phyloP scores from a whole-genome alignment of 2,797 vertebrate species.

The Onychomys leucogaster region DNA sequence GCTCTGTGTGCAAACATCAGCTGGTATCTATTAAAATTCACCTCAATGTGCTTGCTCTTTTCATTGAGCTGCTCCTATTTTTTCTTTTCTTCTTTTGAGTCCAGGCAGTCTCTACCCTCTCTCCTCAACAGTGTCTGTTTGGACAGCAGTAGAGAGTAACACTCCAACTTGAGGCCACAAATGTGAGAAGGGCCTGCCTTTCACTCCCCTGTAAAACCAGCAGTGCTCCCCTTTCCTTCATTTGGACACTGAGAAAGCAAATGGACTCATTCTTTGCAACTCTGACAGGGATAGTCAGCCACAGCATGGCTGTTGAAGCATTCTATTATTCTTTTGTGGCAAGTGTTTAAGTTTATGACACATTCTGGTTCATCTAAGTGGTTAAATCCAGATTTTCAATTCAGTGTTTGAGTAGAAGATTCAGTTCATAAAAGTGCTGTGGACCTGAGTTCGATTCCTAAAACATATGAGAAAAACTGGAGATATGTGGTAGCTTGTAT shows the following conservation, averaged over 20 bases:
- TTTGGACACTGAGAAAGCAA: not conserved
- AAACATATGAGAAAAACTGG: not conserved
- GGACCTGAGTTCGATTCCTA: not conserved
- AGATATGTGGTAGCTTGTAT: not conserved
- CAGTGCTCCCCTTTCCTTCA: not conserved
- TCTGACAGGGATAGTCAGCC: not conserved
- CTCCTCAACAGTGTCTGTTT: not conserved
- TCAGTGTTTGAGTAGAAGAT: not conserved
- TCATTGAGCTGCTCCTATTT: not conserved
- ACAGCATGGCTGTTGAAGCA: not conserved
- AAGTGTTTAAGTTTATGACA: not conserved
- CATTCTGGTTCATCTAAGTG: not conserved
- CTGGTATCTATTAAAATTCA: slow-evolving; percentile 7
- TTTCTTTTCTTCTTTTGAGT: not conserved
- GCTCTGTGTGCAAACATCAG: not conserved
- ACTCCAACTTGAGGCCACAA: not conserved
- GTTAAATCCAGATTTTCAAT: not conserved
- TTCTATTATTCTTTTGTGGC: not conserved
- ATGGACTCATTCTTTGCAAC: not conserved
- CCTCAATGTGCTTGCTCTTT: not conserved
- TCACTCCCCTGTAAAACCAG: not conserved
- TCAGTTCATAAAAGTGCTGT: not conserved
- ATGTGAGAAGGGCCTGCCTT: not conserved
- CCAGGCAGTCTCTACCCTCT: too few species aligned
- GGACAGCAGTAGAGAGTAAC: not conserved